These are phyloP conservation scores for Parazoanthus darwini DNA, from an alignment of 92 coral and sea anemone species.

Conservation along the genomic window DNA sequence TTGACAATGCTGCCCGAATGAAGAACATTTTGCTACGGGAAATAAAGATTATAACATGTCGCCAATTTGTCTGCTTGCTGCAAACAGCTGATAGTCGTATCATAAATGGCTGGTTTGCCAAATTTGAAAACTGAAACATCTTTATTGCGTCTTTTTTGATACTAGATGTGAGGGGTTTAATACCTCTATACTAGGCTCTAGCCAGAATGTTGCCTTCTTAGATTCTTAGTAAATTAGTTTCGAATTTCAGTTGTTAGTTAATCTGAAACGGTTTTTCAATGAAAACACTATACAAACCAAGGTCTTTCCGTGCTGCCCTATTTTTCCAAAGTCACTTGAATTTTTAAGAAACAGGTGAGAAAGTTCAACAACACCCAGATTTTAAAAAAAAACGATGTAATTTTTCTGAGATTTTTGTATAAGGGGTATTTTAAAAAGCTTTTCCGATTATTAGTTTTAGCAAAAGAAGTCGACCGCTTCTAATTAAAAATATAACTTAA, in stretches of 20 bases:
- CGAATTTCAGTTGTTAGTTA: no score
- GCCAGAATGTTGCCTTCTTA: neutral
- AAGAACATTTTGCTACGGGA: no score
- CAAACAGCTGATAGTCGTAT: neutral
- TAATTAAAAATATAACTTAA: no score
- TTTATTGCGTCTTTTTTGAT: neutral
- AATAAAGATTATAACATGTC: no score
- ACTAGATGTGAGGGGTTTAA: neutral
- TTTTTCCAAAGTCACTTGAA: neutral
- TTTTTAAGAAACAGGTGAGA: no score
- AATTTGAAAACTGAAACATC: neutral
- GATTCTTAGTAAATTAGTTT: neutral
- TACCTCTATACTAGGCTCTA: no score
- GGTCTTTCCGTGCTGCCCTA: neutral
- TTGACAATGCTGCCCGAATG: neutral
- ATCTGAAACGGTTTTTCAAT: neutral
- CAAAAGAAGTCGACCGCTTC: neutral
- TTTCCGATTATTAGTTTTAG: no score
- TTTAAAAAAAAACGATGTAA: no score
- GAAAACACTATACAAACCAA: neutral
- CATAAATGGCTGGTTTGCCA: neutral
- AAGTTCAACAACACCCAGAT: no score
- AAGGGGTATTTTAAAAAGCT: no score
- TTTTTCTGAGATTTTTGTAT: no score
- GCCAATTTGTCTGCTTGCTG: neutral